phyloP scores from a whole-genome alignment of 2,888 invertebrate species.

The Synanthedon tipuliformis region DNA sequence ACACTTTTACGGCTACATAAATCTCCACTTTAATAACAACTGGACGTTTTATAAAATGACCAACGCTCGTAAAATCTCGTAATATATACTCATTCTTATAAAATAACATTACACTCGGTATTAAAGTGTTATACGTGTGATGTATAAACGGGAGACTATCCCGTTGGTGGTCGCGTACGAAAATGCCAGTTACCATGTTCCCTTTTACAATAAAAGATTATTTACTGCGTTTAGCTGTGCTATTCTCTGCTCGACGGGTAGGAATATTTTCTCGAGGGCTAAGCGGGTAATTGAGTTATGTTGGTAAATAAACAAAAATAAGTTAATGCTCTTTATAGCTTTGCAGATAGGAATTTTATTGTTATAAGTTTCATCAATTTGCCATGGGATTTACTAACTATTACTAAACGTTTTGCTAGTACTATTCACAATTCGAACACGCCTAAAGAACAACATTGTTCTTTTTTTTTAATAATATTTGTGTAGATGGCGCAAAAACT shows the following conservation, averaged over 20 bases:
- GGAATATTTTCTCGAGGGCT: neutral
- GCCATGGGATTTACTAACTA: no score
- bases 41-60: conserved; percentile 4
- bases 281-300: neutral
- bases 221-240: neutral
- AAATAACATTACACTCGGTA: neutral
- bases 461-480: no score
- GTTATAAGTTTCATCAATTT: no score
- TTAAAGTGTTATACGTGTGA: neutral
- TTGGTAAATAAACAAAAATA: neutral
- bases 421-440: no score
- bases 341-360: neutral
- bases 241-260: neutral
- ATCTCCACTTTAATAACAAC: conserved; percentile 27
- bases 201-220: neutral
- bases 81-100: neutral
- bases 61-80: neutral
- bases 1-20: conserved; percentile 28
- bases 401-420: no score
- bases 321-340: neutral
- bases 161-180: neutral
- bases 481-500: no score
- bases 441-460: no score
- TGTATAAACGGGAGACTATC: neutral
- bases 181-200: neutral